A percentile compares a stretch with the other conserved stretches of the same genome.
These are phyloP conservation scores for Dryococelus australis DNA, from an alignment of 2,888 invertebrate genomes.

Conservation along the genomic window DNA sequence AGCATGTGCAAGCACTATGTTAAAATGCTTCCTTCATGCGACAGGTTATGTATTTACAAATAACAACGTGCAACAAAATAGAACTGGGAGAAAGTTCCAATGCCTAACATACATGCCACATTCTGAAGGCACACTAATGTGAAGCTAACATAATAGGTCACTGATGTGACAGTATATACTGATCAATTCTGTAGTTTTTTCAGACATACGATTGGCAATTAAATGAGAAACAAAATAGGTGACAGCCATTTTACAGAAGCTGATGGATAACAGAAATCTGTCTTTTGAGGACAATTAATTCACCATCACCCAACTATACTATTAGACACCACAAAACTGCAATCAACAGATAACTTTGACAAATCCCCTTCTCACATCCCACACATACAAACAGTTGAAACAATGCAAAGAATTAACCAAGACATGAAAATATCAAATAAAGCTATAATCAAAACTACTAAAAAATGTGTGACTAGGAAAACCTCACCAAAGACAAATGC, in stretches of 20 bases:
- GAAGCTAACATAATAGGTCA: too few relatives aligned
- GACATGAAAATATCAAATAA: background rate
- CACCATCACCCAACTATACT: background rate
- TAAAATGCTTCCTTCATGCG: too few relatives aligned
- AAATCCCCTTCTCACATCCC: background rate
- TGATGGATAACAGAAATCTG: background rate
- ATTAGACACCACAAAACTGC: background rate
- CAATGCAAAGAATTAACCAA: background rate
- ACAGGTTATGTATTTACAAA: too few relatives aligned
- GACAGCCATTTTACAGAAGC: background rate
- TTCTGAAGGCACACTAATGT: too few relatives aligned
- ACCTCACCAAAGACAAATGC: slow-evolving; percentile 13
- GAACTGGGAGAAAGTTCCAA: too few relatives aligned
- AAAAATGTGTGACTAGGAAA: background rate
- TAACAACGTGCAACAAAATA: too few relatives aligned
- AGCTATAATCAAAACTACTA: background rate
- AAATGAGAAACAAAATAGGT: too few relatives aligned
- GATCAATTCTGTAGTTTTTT: too few relatives aligned
- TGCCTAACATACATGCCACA: too few relatives aligned
- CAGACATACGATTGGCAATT: too few relatives aligned
- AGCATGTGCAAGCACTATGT: too few relatives aligned
- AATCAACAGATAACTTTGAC: background rate
- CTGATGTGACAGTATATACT: too few relatives aligned
- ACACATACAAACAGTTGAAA: background rate
- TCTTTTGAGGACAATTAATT: background rate